A percentile compares a stretch with the other conserved stretches of the same genome.
Conservation (phyloP, 2,797 vertebrate genomes). For the Telmatherina bonti region DNA sequence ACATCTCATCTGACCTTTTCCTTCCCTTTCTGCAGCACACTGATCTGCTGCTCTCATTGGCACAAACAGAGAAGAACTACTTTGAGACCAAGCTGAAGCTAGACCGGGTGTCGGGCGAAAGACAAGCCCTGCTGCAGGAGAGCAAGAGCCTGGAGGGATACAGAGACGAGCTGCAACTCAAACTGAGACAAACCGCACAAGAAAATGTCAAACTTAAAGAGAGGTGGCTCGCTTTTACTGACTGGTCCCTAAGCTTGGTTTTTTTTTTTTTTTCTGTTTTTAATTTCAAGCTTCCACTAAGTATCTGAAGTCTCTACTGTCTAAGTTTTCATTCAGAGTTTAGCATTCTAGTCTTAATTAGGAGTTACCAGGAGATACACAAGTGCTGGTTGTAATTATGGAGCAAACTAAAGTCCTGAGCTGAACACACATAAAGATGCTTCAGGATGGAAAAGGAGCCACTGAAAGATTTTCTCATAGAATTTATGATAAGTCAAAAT, state of each 20-base stretch:
- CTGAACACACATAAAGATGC: too few species aligned
- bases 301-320: background rate
- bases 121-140: conserved; percentile 72
- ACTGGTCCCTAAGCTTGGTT: rapidly evolving
- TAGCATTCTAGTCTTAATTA: too few species aligned
- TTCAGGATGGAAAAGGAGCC: too few species aligned
- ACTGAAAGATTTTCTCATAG: too few species aligned
- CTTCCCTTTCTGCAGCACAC: conserved; percentile 55
- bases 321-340: background rate
- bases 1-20: background rate
- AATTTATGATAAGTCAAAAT: too few species aligned
- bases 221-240: conserved; percentile 60
- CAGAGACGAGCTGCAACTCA: conserved; percentile 71
- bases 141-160: conserved; percentile 69
- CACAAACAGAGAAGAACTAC: conserved; percentile 77
- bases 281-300: background rate
- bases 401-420: too few species aligned
- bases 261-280: too few species aligned
- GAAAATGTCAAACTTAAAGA: conserved; percentile 79
- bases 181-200: conserved; percentile 71
- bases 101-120: conserved; percentile 78
- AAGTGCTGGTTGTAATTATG: too few species aligned
- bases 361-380: too few species aligned
- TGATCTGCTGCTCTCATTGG: conserved; percentile 71
- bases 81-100: conserved; percentile 83